Evolutionary conservation across 2,888 invertebrate genomes (phyloP).

Genomic region (Drosophila peninsularis): DNA sequence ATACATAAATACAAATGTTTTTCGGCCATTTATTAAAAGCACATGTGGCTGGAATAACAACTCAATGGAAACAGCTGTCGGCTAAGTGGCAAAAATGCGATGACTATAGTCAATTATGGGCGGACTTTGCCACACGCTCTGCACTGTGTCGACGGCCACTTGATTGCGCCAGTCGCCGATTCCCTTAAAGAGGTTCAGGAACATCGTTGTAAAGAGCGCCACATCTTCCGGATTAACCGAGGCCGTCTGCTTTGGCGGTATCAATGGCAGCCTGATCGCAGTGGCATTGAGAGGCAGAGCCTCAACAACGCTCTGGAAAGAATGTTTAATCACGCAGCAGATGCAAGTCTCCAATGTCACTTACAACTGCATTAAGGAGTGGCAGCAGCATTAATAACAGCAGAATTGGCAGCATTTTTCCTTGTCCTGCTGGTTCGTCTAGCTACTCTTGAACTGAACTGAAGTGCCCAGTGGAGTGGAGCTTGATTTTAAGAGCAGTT

Average conservation of each 20-base stretch:
- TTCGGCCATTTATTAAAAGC: background rate
- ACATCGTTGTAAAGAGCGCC: slow-evolving; percentile 62
- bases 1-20: background rate
- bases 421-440: slow-evolving; percentile 1
- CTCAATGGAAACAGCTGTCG: background rate
- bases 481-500: slow-evolving; percentile 57
- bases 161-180: slow-evolving; percentile 64
- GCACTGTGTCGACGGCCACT: slow-evolving; percentile 63
- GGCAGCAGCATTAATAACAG: slow-evolving; percentile 18
- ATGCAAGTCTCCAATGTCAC: slow-evolving; percentile 10
- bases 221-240: slow-evolving; percentile 61
- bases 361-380: slow-evolving; percentile 44
- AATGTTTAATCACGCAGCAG: background rate
- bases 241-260: slow-evolving; percentile 39
- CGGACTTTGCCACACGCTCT: slow-evolving; percentile 72
- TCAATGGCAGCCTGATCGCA: slow-evolving; percentile 42
- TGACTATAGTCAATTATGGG: slow-evolving; percentile 61
- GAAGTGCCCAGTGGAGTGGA: slow-evolving; percentile 8
- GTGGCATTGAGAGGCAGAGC: slow-evolving; percentile 34
- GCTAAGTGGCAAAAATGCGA: slow-evolving; percentile 56
- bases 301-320: slow-evolving; percentile 11
- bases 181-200: slow-evolving; percentile 62
- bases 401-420: slow-evolving; percentile 31
- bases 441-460: slow-evolving; percentile 32
- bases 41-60: background rate